A percentile compares a stretch with the other conserved stretches of the same genome.
These are phyloP conservation scores for Sinella curviseta DNA, from an alignment of 1,140 invertebrate genomes.

Conservation along the genomic window DNA sequence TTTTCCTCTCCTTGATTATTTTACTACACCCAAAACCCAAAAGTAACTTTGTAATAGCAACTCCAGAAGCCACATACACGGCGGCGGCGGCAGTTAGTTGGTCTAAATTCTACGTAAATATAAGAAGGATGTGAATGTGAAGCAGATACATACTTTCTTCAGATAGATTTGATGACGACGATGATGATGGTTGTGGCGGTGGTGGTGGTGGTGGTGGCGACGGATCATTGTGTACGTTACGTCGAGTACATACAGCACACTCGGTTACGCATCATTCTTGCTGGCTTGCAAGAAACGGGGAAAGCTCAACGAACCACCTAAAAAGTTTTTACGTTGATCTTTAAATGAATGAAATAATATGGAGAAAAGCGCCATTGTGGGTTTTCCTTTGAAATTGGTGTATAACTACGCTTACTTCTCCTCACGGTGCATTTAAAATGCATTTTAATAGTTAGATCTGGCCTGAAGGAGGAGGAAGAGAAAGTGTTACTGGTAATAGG, in stretches of 20 bases:
- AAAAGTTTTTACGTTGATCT: no score
- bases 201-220: background rate
- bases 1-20: constrained; percentile 48
- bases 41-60: background rate
- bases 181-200: background rate
- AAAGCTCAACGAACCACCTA: no score
- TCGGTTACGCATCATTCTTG: background rate
- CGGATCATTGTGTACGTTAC: background rate
- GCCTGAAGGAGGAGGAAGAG: no score
- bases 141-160: background rate
- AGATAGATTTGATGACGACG: background rate
- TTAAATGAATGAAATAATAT: background rate
- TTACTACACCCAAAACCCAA: constrained; percentile 41
- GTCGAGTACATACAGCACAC: background rate
- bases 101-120: background rate
- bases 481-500: no score
- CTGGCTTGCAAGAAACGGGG: background rate
- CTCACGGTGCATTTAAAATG: no score
- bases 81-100: background rate
- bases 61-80: background rate
- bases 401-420: no score
- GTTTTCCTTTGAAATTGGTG: no score
- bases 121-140: background rate
- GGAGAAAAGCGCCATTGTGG: background rate
- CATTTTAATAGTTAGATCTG: no score